Percentiles rank a stretch among this genome's conserved stretches.
These are phyloP conservation scores for Pelusios castaneus DNA, from an alignment of 2,113 vertebrate species.

Conservation along the genomic window DNA sequence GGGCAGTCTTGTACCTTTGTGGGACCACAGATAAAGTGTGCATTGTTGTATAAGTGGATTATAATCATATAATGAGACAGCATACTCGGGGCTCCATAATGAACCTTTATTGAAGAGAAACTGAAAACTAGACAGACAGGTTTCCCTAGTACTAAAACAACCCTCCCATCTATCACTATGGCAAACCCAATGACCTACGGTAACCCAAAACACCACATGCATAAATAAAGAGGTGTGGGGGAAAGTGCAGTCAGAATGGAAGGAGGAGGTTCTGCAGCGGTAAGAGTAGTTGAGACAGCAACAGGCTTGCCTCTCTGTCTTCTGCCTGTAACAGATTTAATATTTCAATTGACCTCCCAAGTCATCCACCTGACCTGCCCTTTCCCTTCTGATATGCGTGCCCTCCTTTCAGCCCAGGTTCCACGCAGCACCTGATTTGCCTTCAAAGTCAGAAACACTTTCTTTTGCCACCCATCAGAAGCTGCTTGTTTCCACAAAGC, in stretches of 20 bases:
- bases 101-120: no score
- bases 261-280: not conserved
- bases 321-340: not conserved
- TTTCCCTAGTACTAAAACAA: no score
- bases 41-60: no score
- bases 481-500: not conserved
- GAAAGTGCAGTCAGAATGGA: not conserved
- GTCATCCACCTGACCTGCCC: not conserved
- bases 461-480: not conserved
- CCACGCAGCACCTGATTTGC: not conserved
- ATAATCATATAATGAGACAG: no score
- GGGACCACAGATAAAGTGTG: no score
- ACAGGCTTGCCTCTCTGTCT: rapidly evolving
- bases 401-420: not conserved
- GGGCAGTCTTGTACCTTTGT: no score
- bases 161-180: no score
- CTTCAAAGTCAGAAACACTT: not conserved
- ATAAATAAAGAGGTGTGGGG: no score
- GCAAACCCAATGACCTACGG: no score
- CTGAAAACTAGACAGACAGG: no score
- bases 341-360: not conserved
- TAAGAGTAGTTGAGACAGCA: not conserved
- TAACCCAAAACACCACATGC: no score
- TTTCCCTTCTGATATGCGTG: not conserved
- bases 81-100: no score